Evolutionary conservation across 35 echinoderm and acorn worm genomes (phyloP).

Genomic region (Apostichopus japonicus): DNA sequence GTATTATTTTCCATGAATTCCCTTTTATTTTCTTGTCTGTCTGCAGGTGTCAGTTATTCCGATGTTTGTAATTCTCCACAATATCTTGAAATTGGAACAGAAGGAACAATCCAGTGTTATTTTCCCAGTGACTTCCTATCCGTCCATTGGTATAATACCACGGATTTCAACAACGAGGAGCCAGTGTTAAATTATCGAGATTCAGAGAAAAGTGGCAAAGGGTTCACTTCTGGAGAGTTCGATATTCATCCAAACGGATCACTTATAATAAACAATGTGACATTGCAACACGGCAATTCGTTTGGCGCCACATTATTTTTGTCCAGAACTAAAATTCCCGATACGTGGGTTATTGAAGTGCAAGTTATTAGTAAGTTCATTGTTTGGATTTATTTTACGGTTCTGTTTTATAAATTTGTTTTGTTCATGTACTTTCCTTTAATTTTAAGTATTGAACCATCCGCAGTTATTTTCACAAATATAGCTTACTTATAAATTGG

Average conservation of each 20-base stretch:
- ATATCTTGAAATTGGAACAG: conserved; percentile 12
- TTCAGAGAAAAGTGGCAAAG: background rate
- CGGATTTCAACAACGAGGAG: background rate
- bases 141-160: conserved; percentile 4
- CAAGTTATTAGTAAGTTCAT: background rate
- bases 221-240: background rate
- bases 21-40: no score
- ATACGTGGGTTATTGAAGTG: background rate
- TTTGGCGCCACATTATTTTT: background rate
- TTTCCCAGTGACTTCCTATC: background rate
- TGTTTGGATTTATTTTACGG: no score
- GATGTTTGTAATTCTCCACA: background rate
- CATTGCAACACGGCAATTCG: background rate
- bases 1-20: no score
- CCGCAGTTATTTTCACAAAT: no score
- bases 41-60: no score
- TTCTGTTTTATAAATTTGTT: no score
- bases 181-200: background rate
- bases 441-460: no score
- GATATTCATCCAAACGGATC: conserved; percentile 19
- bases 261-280: background rate
- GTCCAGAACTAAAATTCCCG: background rate
- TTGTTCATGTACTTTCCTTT: no score
- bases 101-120: background rate
- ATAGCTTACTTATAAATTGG: no score